A percentile compares a stretch with the other conserved stretches of the same genome.
phyloP scores from a whole-genome alignment of 2,113 vertebrate genomes.

The Apaloderma vittatum region DNA sequence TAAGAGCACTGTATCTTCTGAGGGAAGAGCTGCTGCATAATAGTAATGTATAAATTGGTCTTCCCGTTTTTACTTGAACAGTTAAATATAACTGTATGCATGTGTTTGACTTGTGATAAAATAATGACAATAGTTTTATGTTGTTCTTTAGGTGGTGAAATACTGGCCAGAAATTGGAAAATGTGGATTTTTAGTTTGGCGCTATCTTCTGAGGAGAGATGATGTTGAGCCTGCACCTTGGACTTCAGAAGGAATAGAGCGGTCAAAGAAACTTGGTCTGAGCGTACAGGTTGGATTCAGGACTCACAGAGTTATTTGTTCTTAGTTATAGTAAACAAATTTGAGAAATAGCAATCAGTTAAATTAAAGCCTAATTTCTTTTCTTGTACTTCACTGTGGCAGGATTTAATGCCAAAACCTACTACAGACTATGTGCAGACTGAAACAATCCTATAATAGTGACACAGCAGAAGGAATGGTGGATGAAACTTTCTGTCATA shows the following conservation, averaged over 20 bases:
- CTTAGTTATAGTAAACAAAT: neutral
- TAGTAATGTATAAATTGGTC: neutral
- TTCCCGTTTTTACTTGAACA: neutral
- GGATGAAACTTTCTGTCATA: neutral
- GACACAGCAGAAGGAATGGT: neutral
- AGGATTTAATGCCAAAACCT: neutral
- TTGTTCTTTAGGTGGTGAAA: constrained; percentile 92
- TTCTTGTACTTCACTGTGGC: neutral
- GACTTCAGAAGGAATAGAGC: constrained; percentile 94
- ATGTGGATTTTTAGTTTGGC: constrained; percentile 97
- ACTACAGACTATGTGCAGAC: neutral
- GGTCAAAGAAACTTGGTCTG: constrained; percentile 92
- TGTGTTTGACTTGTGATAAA: neutral
- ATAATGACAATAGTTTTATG: neutral
- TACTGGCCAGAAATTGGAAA: constrained; percentile 99
- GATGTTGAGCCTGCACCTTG: constrained; percentile 96
- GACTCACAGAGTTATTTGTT: neutral
- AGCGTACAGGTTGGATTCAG: constrained; percentile 88
- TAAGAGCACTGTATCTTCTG: neutral
- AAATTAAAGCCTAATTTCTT: neutral
- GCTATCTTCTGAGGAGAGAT: constrained; percentile 95
- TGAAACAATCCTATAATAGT: neutral
- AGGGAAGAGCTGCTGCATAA: neutral
- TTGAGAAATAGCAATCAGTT: neutral
- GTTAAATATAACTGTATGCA: neutral